Evolutionary conservation across 35 echinoderm and acorn worm species (phyloP).

Genomic region (Acanthaster planci): DNA sequence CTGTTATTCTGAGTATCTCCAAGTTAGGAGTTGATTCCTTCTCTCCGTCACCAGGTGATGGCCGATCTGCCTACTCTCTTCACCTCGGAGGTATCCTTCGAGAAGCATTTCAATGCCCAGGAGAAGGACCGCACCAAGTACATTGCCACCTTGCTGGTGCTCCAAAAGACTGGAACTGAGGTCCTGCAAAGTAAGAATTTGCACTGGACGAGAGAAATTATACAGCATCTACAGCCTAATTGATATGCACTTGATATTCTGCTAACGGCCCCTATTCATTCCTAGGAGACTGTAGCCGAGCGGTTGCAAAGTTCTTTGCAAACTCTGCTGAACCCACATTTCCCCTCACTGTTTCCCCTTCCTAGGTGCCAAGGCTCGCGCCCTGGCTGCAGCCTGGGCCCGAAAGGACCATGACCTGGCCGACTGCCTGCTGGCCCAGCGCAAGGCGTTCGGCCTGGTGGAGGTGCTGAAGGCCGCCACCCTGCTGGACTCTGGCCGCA

Average conservation of each 20-base stretch:
- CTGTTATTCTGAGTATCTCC: background rate
- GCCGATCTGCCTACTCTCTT: constrained; percentile 40
- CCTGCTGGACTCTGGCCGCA: constrained; percentile 72
- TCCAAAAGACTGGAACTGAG: constrained; percentile 49
- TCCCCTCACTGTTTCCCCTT: background rate
- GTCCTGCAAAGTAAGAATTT: constrained; percentile 53
- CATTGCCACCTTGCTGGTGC: constrained; percentile 54
- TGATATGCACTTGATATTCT: too few relatives aligned
- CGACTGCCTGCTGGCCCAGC: constrained; percentile 34
- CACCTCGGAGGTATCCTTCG: constrained; percentile 24
- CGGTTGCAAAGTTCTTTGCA: background rate
- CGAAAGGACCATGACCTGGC: constrained; percentile 69
- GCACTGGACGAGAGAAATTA: too few relatives aligned
- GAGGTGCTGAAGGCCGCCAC: constrained; percentile 85
- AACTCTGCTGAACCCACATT: background rate
- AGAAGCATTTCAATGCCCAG: constrained; percentile 57
- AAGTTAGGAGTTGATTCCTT: background rate
- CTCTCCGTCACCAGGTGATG: background rate
- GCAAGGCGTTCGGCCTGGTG: constrained; percentile 70
- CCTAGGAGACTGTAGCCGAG: too few relatives aligned
- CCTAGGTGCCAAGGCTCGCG: constrained; percentile 59
- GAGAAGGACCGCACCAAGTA: constrained; percentile 52
- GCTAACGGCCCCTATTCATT: too few relatives aligned
- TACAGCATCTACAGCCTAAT: too few relatives aligned
- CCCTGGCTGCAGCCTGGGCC: constrained; percentile 79